Evolutionary conservation across 2,113 vertebrate species (phyloP).

Genomic region (Cromileptes altivelis): DNA sequence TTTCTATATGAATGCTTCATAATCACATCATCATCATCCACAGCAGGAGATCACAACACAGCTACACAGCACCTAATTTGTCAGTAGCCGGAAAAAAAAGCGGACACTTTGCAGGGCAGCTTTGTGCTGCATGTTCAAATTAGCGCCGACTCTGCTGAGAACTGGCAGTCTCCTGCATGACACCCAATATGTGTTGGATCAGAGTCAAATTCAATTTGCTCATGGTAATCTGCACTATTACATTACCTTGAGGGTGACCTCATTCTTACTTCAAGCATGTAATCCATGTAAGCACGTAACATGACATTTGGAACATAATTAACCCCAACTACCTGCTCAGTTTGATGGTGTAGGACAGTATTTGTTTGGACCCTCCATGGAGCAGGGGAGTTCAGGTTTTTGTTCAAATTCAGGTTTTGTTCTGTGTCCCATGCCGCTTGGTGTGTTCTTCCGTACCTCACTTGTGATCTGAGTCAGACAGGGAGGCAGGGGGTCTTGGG

Average conservation of each 20-base stretch:
- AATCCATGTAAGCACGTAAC: slow-evolving; percentile 61
- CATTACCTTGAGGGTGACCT: slow-evolving; percentile 63
- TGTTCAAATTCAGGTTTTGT: slow-evolving; percentile 14
- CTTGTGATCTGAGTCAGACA: slow-evolving; percentile 51
- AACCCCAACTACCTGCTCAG: slow-evolving; percentile 44
- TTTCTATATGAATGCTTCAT: slow-evolving; percentile 70
- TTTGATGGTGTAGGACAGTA: slow-evolving; percentile 9
- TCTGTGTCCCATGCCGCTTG: not conserved
- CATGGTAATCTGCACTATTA: slow-evolving; percentile 65
- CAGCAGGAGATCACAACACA: slow-evolving; percentile 59
- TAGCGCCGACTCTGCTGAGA: slow-evolving; percentile 45
- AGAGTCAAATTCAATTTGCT: slow-evolving; percentile 69
- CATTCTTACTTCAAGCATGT: slow-evolving; percentile 71
- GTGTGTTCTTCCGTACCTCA: not conserved
- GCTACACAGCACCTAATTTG: slow-evolving; percentile 55
- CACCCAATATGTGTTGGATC: slow-evolving; percentile 72
- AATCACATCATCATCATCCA: slow-evolving; percentile 67
- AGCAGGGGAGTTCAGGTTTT: not conserved
- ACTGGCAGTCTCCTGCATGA: slow-evolving; percentile 55
- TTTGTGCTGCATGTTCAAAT: slow-evolving; percentile 64
- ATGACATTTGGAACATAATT: slow-evolving; percentile 61
- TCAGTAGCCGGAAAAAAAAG: slow-evolving; percentile 45
- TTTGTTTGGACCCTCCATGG: slow-evolving; percentile 37
- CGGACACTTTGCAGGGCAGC: slow-evolving; percentile 22
- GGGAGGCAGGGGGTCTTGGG: slow-evolving; percentile 63